phyloP scores from a whole-genome alignment of 2,113 vertebrate genomes.

The Stigmatopora argus region DNA sequence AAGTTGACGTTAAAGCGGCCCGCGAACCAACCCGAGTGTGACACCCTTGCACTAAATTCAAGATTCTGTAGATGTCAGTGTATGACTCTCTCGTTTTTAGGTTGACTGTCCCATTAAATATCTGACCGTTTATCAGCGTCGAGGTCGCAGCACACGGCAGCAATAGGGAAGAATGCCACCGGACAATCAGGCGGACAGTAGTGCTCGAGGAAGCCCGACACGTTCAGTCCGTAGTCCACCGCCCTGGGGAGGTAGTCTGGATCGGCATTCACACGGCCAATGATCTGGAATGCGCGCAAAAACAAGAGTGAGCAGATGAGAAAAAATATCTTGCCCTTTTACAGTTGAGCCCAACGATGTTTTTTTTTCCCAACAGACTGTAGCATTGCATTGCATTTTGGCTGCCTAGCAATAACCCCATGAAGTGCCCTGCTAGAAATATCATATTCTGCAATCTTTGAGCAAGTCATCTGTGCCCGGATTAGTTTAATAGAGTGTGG shows the following conservation, averaged over 20 bases:
- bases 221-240: conserved; percentile 88
- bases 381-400: conserved; percentile 19
- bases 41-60: no score
- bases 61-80: no score
- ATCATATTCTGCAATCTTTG: conserved; percentile 15
- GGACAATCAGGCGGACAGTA: conserved; percentile 85
- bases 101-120: conserved; percentile 7
- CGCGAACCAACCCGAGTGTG: no score
- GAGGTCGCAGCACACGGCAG: conserved; percentile 89
- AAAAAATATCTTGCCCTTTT: not conserved
- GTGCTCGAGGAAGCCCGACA: conserved; percentile 88
- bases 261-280: conserved; percentile 92
- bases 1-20: no score
- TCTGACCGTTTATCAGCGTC: conserved; percentile 89
- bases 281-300: conserved; percentile 73
- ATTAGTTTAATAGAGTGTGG: conserved; percentile 28
- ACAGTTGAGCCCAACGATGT: conserved; percentile 16
- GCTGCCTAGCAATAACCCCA: conserved; percentile 37
- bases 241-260: conserved; percentile 93
- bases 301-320: not conserved
- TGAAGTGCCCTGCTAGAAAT: conserved; percentile 48
- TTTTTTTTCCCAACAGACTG: conserved; percentile 28
- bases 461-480: conserved; percentile 21
- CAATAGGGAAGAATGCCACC: conserved; percentile 86
- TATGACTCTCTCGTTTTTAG: not conserved